Conservation (phyloP, 2,888 invertebrate genomes). For the Ctena decussata region DNA sequence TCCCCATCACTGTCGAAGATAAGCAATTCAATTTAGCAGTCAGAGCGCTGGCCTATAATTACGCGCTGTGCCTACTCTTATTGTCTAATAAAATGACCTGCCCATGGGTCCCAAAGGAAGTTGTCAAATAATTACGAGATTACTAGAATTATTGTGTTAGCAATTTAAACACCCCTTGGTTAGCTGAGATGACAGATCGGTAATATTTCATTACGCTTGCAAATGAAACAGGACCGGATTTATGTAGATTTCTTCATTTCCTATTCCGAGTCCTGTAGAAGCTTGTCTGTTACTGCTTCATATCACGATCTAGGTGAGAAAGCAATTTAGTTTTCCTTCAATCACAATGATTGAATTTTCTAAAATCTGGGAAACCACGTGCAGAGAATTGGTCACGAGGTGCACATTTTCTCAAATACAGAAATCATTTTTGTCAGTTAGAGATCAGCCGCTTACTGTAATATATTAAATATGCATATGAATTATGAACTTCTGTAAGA, state of each 20-base stretch:
- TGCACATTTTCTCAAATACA: not conserved
- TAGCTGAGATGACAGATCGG: slow-evolving; percentile 36
- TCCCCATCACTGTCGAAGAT: slow-evolving; percentile 51
- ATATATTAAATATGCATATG: slow-evolving; percentile 11
- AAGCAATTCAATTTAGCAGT: slow-evolving; percentile 68
- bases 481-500: not conserved
- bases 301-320: slow-evolving; percentile 54
- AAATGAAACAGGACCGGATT: slow-evolving; percentile 60
- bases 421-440: slow-evolving; percentile 9
- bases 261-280: slow-evolving; percentile 54
- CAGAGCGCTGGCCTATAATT: slow-evolving; percentile 48
- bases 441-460: not conserved
- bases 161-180: slow-evolving; percentile 56
- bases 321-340: slow-evolving; percentile 68
- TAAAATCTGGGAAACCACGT: slow-evolving; percentile 44
- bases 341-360: slow-evolving; percentile 68
- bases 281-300: slow-evolving; percentile 51
- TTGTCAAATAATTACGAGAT: slow-evolving; percentile 64
- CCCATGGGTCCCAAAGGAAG: slow-evolving; percentile 60
- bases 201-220: slow-evolving; percentile 61
- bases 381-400: slow-evolving; percentile 16
- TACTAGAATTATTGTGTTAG: slow-evolving; percentile 62
- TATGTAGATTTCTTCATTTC: slow-evolving; percentile 64
- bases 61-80: slow-evolving; percentile 40
- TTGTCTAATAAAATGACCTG: slow-evolving; percentile 65